These are phyloP conservation scores for Papilio elwesi DNA, from an alignment of 2,888 invertebrate genomes.

Conservation along the genomic window DNA sequence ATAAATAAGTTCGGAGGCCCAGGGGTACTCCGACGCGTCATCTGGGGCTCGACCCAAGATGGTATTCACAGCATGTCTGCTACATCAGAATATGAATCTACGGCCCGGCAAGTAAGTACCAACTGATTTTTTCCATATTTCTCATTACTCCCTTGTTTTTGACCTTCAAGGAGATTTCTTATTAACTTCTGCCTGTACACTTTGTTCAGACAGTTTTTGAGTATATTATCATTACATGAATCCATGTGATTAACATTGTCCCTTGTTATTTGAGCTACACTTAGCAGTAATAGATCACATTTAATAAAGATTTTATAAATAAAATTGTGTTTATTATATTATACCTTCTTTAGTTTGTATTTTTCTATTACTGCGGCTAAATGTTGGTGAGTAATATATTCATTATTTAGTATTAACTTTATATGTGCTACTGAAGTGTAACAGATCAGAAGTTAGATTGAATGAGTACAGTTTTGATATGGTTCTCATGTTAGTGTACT, in stretches of 20 bases:
- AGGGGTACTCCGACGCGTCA: slow-evolving; percentile 77
- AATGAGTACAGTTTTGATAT: slow-evolving; percentile 59
- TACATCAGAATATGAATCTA: slow-evolving; percentile 80
- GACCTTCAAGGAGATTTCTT: slow-evolving; percentile 33
- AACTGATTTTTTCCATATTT: slow-evolving; percentile 22
- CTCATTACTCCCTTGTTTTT: slow-evolving; percentile 32
- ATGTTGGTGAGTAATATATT: slow-evolving; percentile 50
- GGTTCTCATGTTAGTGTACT: slow-evolving; percentile 48
- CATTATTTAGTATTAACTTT: slow-evolving; percentile 43
- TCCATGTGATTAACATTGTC: slow-evolving; percentile 18
- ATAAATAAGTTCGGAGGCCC: slow-evolving; percentile 78
- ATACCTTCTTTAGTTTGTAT: slow-evolving; percentile 50
- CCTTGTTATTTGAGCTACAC: slow-evolving; percentile 26
- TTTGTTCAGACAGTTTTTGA: slow-evolving; percentile 5
- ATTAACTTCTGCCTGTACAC: not conserved
- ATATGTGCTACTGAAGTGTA: slow-evolving; percentile 26
- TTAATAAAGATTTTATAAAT: slow-evolving; percentile 59
- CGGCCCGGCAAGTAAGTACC: slow-evolving; percentile 82
- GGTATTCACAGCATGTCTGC: slow-evolving; percentile 83
- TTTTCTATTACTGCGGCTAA: slow-evolving; percentile 44
- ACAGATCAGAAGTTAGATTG: slow-evolving; percentile 46
- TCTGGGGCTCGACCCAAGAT: slow-evolving; percentile 83
- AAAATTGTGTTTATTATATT: slow-evolving; percentile 61
- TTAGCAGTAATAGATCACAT: slow-evolving; percentile 41
- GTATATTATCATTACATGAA: no score